These are phyloP conservation scores for Gymnarchus niloticus DNA, from an alignment of 2,113 vertebrate species.

Conservation along the genomic window DNA sequence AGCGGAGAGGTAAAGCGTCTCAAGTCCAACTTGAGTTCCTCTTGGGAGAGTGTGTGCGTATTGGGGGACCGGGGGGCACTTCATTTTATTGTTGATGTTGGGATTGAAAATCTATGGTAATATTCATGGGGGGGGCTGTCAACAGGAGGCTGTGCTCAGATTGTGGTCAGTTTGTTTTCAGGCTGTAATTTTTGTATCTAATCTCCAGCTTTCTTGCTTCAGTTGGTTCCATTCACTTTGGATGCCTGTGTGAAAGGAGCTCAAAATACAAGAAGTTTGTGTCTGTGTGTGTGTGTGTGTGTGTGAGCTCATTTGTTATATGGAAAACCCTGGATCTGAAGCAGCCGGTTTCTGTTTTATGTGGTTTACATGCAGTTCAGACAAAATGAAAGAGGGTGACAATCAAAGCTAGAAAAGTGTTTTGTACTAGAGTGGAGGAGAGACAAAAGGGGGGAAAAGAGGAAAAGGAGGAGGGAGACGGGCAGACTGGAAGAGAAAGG, in stretches of 20 bases:
- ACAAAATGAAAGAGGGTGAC: not conserved
- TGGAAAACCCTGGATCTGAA: not conserved
- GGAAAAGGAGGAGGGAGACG: not conserved
- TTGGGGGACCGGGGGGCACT: not conserved
- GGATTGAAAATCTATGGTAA: not conserved
- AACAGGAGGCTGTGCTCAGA: not conserved
- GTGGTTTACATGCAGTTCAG: not conserved
- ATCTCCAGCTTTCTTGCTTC: not conserved
- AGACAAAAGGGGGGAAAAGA: not conserved
- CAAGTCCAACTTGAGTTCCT: not conserved
- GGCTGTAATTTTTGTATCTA: not conserved
- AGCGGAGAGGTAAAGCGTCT: not conserved
- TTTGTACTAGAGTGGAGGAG: not conserved
- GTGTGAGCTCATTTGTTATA: constrained; percentile 14
- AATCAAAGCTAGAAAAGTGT: not conserved
- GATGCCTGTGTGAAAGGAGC: not conserved
- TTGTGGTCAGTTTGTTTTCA: not conserved
- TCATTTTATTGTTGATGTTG: not conserved
- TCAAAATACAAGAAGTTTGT: not conserved
- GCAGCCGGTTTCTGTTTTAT: not conserved
- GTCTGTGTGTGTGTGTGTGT: constrained; percentile 2
- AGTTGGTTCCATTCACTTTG: not conserved
- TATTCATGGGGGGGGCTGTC: not conserved
- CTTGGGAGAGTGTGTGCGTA: not conserved
- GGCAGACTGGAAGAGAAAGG: constrained; percentile 19